Base-by-base conservation (phyloP, 1,140 invertebrate genomes). In the Euschistus heros region DNA sequence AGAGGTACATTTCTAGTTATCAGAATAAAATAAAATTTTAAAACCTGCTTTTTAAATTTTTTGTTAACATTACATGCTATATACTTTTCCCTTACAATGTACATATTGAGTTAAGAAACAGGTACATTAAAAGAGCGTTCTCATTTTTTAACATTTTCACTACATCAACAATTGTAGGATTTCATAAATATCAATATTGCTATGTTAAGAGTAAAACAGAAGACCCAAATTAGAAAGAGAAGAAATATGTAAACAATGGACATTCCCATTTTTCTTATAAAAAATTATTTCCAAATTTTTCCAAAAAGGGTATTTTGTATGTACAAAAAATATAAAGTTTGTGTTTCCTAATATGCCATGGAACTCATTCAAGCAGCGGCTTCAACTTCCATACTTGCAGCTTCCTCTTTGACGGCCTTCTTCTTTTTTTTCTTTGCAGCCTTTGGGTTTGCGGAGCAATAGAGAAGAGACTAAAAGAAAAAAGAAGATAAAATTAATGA, bases 381-480 rank as follows among this genome's bases (percentile, higher is more conserved):
- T 54, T 67, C 63, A 7, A 67, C 66, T 62, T 67, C 63, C 42
- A 64, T 61, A 26, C 17, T 55, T 14, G 47, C 44, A 17, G 52
- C 68, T 20, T 68, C 65, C 30, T 63, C 66, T 62, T 65, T 63
- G 79, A 69, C 83, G 80, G 27, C 80, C 52, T 84, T 84, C 80
- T 88, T 91, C 84, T 92, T 94, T 82, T 92, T 93, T 84, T 92
- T 93, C 76, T 92, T 92, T 69, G 85, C 86, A 7, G 87, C 79
- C 75, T 91, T 91, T 27, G 84, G 82, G 70, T 85, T 87, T 59
- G 87, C 86, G 17, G 88, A 88, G 70, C 46, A 37, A 46, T 83
- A 84, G 62, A 94, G 77, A 50, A 93, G 78, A 67, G 81, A 77
- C 86, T 89, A 74, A 33, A 78, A 78, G 70, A 70, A 67, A 66